A percentile compares a stretch with the other conserved stretches of the same genome.
phyloP scores from a whole-genome alignment of 2,888 invertebrate genomes.

The Dynastes grantii region DNA sequence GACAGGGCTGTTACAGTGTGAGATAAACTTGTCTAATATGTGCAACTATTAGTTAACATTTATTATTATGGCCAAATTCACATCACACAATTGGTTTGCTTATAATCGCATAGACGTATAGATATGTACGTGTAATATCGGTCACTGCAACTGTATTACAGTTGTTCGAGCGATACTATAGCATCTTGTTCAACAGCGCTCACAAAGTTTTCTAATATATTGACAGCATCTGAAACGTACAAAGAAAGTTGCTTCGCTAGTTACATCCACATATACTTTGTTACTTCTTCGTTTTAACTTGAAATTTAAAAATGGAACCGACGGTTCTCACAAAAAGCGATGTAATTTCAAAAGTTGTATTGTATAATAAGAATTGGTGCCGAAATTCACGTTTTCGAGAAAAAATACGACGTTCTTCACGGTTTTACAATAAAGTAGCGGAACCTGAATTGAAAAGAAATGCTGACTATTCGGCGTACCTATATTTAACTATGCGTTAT shows the following conservation, averaged over 20 bases:
- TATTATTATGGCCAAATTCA: neutral
- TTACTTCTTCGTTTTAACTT: constrained; percentile 12
- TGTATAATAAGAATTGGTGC: neutral
- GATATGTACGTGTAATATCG: constrained; percentile 5
- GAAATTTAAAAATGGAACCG: constrained; percentile 36
- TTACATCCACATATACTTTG: neutral
- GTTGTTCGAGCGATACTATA: neutral
- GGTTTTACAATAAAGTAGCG: neutral
- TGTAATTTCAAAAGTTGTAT: constrained; percentile 35
- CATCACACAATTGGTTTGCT: neutral
- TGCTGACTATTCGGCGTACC: neutral
- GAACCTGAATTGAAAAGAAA: constrained; percentile 2
- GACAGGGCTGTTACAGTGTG: too few relatives aligned
- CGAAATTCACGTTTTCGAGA: neutral
- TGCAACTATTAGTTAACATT: too few relatives aligned
- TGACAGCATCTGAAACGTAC: constrained; percentile 43
- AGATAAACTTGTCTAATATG: too few relatives aligned
- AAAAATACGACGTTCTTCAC: neutral
- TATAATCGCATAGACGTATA: neutral
- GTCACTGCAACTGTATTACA: constrained; percentile 12
- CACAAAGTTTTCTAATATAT: constrained; percentile 46
- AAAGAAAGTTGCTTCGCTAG: constrained; percentile 29
- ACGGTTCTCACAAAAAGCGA: constrained; percentile 2
- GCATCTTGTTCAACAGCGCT: constrained; percentile 10
- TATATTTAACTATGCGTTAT: neutral